A percentile compares a stretch with the other conserved stretches of the same genome.
Conservation (phyloP, 2,797 vertebrate species). For the Enteromius paludinosus region DNA sequence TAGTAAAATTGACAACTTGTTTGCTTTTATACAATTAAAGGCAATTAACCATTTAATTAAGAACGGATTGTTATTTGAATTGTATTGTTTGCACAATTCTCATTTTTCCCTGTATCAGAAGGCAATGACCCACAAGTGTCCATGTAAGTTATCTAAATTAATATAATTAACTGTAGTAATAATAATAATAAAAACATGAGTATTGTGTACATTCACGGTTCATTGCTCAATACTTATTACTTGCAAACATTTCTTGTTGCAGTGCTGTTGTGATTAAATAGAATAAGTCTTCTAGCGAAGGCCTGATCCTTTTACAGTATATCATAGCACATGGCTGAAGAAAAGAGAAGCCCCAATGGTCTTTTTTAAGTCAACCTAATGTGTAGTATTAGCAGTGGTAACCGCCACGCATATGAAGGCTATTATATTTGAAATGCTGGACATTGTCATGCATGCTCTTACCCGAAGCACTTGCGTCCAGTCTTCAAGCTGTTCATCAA, state of each 20-base stretch:
- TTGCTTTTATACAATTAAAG: neutral
- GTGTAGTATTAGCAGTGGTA: constrained; percentile 25
- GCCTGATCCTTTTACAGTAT: constrained; percentile 14
- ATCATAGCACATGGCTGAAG: neutral
- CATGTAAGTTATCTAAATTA: neutral
- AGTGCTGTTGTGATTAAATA: constrained; percentile 4
- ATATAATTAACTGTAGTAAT: neutral
- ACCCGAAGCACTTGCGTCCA: constrained; percentile 20
- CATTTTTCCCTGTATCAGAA: neutral
- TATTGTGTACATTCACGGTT: neutral
- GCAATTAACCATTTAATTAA: neutral
- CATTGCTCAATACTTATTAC: neutral
- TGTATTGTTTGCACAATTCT: neutral
- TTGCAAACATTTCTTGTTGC: neutral
- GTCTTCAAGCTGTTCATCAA: constrained; percentile 54
- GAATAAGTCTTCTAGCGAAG: neutral
- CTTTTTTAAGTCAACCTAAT: constrained; percentile 27
- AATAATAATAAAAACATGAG: neutral
- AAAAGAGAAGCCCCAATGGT: constrained; percentile 18
- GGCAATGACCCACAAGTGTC: neutral
- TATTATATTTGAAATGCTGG: constrained; percentile 33
- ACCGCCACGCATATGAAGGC: constrained; percentile 17
- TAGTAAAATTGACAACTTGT: neutral
- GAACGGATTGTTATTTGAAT: neutral
- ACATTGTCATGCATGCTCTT: constrained; percentile 21